phyloP scores from a whole-genome alignment of 2,888 invertebrate genomes.

The Trachelus troglodyta region DNA sequence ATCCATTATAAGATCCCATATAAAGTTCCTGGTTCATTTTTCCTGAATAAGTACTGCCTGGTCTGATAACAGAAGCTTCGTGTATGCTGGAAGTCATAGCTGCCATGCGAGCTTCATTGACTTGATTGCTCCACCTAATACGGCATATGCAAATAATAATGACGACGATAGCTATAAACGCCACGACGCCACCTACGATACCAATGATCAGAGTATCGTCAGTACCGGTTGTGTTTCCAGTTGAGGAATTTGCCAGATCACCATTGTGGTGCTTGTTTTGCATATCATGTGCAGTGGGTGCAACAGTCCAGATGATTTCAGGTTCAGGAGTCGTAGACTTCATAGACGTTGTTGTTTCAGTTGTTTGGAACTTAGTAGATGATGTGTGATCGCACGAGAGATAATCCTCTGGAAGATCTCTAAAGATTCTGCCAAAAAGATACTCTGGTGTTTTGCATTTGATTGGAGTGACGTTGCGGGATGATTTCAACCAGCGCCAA shows the following conservation, averaged over 20 bases:
- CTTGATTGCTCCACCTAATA: conserved; percentile 73
- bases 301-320: conserved; percentile 90
- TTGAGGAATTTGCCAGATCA: conserved; percentile 68
- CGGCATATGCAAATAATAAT: conserved; percentile 91
- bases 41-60: conserved; percentile 57
- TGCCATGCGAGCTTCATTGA: conserved; percentile 56
- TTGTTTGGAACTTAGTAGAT: conserved; percentile 68
- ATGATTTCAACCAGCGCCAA: conserved; percentile 79
- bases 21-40: conserved; percentile 58
- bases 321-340: conserved; percentile 78
- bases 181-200: conserved; percentile 93
- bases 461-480: conserved; percentile 62
- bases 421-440: conserved; percentile 75
- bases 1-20: conserved; percentile 54
- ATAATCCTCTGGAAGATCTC: conserved; percentile 84
- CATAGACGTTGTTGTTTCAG: conserved; percentile 67
- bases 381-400: conserved; percentile 80
- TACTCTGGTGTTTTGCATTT: conserved; percentile 78
- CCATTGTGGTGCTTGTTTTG: conserved; percentile 69
- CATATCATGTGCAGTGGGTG: conserved; percentile 76
- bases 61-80: conserved; percentile 59
- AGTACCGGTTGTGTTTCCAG: conserved; percentile 76
- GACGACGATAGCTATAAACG: conserved; percentile 88
- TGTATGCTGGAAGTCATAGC: conserved; percentile 58
- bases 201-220: conserved; percentile 95